A percentile compares a stretch with the other conserved stretches of the same genome.
Evolutionary conservation across 2,113 vertebrate genomes (phyloP).

Genomic region (Oriolus oriolus): DNA sequence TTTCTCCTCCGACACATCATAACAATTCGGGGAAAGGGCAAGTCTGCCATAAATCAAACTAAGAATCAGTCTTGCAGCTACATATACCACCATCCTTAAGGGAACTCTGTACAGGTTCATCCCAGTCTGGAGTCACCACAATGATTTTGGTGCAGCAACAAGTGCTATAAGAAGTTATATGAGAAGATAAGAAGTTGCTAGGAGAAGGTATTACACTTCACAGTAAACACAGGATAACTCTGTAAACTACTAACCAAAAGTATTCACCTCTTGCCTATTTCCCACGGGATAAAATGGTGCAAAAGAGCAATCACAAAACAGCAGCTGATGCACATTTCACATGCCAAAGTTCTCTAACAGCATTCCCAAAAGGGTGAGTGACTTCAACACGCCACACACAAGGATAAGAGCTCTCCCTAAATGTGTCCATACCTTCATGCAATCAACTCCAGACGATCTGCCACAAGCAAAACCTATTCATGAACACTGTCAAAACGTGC

Average conservation of each 20-base stretch:
- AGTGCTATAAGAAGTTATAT: background rate
- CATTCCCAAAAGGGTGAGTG: background rate
- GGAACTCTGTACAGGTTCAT: background rate
- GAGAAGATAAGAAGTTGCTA: background rate
- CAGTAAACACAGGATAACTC: background rate
- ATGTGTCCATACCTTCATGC: rapidly evolving
- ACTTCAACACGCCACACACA: rapidly evolving
- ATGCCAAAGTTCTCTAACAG: background rate
- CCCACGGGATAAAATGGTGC: background rate
- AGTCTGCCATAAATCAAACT: background rate
- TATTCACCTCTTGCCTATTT: background rate
- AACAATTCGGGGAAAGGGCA: background rate
- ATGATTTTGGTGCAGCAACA: background rate
- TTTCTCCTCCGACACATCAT: background rate
- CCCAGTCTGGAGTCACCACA: background rate
- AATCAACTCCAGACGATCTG: rapidly evolving
- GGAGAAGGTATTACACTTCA: background rate
- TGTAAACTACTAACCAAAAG: rapidly evolving
- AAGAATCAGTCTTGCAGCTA: background rate
- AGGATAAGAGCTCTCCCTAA: background rate
- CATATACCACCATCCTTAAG: background rate
- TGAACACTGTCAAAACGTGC: background rate
- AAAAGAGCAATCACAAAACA: background rate
- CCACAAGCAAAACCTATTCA: rapidly evolving
- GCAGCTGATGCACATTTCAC: background rate